These are phyloP conservation scores for Hartigia nigra DNA, from an alignment of 2,888 invertebrate species.

Conservation along the genomic window DNA sequence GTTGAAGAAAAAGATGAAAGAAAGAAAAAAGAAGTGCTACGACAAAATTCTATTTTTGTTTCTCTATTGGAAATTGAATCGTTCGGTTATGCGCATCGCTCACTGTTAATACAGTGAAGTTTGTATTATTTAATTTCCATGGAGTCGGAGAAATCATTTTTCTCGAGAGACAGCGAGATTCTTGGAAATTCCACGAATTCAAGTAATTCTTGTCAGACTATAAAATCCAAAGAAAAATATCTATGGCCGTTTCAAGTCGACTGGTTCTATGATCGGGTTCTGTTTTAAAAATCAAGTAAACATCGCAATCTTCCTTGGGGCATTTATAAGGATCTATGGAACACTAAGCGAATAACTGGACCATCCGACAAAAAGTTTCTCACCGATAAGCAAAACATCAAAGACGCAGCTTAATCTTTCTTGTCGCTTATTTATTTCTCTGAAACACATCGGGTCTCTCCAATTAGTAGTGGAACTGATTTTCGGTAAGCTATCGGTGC, in stretches of 20 bases:
- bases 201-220: neutral
- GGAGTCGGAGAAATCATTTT: neutral
- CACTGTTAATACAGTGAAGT: neutral
- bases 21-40: neutral
- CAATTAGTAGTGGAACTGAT: neutral
- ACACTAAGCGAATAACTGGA: neutral
- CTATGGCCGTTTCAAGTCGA: too few species aligned
- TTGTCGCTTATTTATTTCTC: neutral
- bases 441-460: neutral
- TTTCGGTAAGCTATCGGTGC: neutral
- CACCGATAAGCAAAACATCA: neutral
- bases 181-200: neutral
- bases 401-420: neutral
- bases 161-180: neutral
- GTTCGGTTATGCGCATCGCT: neutral
- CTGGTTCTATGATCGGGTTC: rapidly evolving
- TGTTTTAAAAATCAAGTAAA: too few species aligned
- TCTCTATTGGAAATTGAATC: neutral
- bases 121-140: neutral
- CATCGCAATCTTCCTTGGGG: neutral
- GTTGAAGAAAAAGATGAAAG: neutral
- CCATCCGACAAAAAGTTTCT: neutral
- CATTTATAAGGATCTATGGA: neutral
- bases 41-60: neutral
- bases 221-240: neutral